These are phyloP conservation scores for Ceyx melanurus DNA, from an alignment of 2,113 vertebrate species.

Conservation along the genomic window DNA sequence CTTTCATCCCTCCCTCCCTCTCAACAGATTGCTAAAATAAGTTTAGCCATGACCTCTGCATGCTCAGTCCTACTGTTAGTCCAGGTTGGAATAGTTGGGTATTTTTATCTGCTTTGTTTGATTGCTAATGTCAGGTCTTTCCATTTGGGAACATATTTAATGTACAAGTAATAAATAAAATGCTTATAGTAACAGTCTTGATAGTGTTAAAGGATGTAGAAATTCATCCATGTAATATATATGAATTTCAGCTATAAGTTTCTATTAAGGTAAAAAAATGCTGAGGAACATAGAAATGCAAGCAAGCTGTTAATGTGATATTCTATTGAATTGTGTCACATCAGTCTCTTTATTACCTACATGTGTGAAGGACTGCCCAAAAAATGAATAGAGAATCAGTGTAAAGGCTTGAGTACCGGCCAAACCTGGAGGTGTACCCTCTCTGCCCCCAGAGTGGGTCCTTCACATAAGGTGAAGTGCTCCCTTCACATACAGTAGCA, in stretches of 20 bases:
- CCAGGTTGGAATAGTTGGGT: not conserved
- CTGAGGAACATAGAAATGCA: not conserved
- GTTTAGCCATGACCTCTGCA: not conserved
- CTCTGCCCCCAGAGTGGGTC: fast-evolving
- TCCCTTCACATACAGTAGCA: no score
- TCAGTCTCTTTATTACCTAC: not conserved
- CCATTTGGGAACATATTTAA: not conserved
- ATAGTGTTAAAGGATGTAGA: not conserved
- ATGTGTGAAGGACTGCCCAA: not conserved
- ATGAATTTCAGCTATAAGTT: not conserved
- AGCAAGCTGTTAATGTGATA: not conserved
- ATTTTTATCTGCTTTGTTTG: not conserved
- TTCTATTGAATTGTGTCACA: not conserved
- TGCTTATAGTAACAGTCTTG: no score
- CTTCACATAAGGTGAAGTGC: not conserved
- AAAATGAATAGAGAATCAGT: not conserved
- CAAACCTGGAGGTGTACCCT: not conserved
- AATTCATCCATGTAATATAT: not conserved
- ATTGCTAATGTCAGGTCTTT: not conserved
- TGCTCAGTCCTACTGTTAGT: not conserved
- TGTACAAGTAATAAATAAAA: not conserved
- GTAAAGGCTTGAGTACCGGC: not conserved
- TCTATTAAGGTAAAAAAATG: not conserved
- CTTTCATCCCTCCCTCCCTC: not conserved
- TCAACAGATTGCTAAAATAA: not conserved